Base-by-base conservation (phyloP, 2,888 invertebrate species). In the Tetanocera ferruginea region DNA sequence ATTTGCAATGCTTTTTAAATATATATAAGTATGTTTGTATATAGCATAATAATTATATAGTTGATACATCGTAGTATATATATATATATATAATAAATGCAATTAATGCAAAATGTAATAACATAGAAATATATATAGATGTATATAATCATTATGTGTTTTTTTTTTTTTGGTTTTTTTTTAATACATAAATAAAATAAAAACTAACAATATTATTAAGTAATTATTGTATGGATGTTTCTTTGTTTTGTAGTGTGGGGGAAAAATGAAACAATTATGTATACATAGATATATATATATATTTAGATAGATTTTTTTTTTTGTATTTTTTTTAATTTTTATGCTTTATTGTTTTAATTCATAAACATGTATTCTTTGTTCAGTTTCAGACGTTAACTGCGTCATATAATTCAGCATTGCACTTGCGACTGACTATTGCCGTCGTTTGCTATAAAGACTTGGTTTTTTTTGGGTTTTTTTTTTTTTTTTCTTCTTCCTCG, bases 1-100 rank as follows among this genome's bases (percentile, higher is more conserved):
- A 1, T 43, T 43, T 43, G 11, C 49, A 69, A 71, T 72, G 37
- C 37, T 72, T 31, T 72, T 52, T 71, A 71, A 72, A 72, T 72
- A 55, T 55, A 55, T 71, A 28, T 55, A 37, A 1, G 8, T 37
- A 31, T 55, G n/a, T 60, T 19, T 72, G 19, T 72, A 49, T 51
- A 69, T 69, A 69, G 37, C 31, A 55, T 31, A 55, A 55, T 72
- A 55, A 55, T 55, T 34, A 55, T 28, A 72, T 72, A 71, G 31
- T 71, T 55, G 55, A 55, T 49, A 67, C 14, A 43, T 43, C 37
- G 6, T 62, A 64, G 31, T 34, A 60, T 60, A 60, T 9, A 17
- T 51, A 67, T 51, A 70, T 52, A 51, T 52, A 11, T 37, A 37
- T 60, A 60, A n/a, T 57, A 60, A 23, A 5, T 28, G 11, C 17